A percentile compares a stretch with the other conserved stretches of the same genome.
Conservation (phyloP, 1,140 invertebrate genomes). For the Drosophila subobscura region DNA sequence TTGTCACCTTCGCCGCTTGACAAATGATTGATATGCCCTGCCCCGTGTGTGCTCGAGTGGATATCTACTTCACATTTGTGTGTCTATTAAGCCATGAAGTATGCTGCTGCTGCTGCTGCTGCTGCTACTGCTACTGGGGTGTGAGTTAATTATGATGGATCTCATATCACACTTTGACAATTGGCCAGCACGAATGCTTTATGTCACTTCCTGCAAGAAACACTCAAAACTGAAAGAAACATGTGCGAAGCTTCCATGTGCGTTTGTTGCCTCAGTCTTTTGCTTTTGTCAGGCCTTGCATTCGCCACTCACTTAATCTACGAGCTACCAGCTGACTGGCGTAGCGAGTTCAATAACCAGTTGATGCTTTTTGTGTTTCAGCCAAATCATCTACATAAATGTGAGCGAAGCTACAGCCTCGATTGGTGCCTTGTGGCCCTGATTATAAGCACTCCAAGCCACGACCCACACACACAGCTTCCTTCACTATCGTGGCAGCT, state of each 20-base stretch:
- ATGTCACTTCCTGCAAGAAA: constrained; percentile 59
- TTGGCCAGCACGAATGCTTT: constrained; percentile 14
- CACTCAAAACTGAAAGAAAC: constrained; percentile 30
- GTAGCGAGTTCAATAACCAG: constrained; percentile 70
- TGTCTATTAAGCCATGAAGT: not conserved
- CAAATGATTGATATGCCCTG: constrained; percentile 65
- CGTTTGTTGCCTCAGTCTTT: constrained; percentile 63
- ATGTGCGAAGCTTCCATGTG: constrained; percentile 12
- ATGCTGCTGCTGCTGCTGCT: constrained; percentile 20
- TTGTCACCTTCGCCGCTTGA: constrained; percentile 49
- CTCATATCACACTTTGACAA: constrained; percentile 13
- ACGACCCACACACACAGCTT: constrained; percentile 37
- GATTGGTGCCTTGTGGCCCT: constrained; percentile 36
- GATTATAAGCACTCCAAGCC: constrained; percentile 13
- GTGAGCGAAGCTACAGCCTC: constrained; percentile 58
- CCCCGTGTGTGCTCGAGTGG: constrained; percentile 33
- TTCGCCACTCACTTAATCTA: constrained; percentile 14
- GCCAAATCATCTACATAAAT: constrained; percentile 68
- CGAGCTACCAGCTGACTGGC: constrained; percentile 23
- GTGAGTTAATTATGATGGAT: constrained; percentile 57
- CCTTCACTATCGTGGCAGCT: constrained; percentile 32
- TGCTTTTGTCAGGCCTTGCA: constrained; percentile 8
- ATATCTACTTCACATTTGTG: constrained; percentile 58
- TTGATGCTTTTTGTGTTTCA: constrained; percentile 65
- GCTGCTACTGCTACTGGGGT: constrained; percentile 52